Conservation (phyloP, 2,888 invertebrate genomes). For the Sminthurinus aureus region DNA sequence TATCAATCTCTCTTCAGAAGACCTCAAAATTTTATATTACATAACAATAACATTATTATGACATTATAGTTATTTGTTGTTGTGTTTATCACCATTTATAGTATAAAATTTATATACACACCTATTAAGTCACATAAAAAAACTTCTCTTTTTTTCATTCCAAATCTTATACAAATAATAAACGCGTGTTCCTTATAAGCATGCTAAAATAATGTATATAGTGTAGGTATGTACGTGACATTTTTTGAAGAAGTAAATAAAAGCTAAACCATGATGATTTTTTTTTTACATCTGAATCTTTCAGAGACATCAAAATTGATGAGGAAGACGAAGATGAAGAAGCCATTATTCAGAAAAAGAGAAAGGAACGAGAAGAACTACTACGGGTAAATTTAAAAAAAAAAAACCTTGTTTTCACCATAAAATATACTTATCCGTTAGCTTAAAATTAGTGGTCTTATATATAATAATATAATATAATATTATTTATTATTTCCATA, state of each 20-base stretch:
- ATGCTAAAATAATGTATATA: not conserved
- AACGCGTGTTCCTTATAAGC: not conserved
- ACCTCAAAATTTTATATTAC: too few relatives aligned
- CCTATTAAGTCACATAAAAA: conserved; percentile 41
- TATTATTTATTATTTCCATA: too few relatives aligned
- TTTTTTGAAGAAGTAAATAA: conserved; percentile 21
- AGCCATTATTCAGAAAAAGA: conserved; percentile 85
- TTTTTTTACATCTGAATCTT: not conserved
- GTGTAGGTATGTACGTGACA: not conserved
- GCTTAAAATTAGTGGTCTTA: too few relatives aligned
- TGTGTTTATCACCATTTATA: too few relatives aligned
- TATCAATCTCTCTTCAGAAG: conserved; percentile 27
- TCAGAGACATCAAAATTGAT: conserved; percentile 71
- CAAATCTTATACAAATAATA: not conserved
- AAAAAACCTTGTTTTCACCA: too few relatives aligned
- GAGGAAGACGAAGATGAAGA: conserved; percentile 91
- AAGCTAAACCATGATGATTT: conserved; percentile 21
- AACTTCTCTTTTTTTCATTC: conserved; percentile 8
- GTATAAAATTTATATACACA: too few relatives aligned
- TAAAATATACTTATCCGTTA: too few relatives aligned
- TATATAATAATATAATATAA: too few relatives aligned
- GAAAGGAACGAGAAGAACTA: conserved; percentile 87
- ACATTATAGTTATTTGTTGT: too few relatives aligned
- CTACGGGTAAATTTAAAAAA: conserved; percentile 71
- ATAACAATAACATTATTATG: too few relatives aligned